A percentile compares a stretch with the other conserved stretches of the same genome.
Conservation (phyloP, 2,888 invertebrate genomes). For the Scaptomyza reducta region DNA sequence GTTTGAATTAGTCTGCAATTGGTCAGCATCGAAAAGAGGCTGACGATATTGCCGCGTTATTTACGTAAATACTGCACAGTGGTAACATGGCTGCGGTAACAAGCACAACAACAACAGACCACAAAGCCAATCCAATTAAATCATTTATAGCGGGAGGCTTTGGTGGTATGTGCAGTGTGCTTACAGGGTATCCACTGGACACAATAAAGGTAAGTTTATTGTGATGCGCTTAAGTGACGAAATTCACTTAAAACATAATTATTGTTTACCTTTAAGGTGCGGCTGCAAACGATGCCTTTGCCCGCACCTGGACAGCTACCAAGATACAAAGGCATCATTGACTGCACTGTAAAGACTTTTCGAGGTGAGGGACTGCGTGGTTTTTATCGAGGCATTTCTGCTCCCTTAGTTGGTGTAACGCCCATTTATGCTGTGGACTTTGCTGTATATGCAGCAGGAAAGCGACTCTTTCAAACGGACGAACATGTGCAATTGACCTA, state of each 20-base stretch:
- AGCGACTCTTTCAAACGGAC: slow-evolving; percentile 89
- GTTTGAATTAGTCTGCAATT: slow-evolving; percentile 7
- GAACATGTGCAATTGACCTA: slow-evolving; percentile 88
- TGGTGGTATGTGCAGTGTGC: slow-evolving; percentile 97
- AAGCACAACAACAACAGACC: slow-evolving; percentile 20
- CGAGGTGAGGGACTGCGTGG: slow-evolving; percentile 93
- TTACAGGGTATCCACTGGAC: slow-evolving; percentile 98
- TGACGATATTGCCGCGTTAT: slow-evolving; percentile 47
- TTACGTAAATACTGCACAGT: slow-evolving; percentile 54
- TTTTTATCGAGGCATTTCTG: slow-evolving; percentile 94
- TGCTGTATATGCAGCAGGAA: slow-evolving; percentile 97
- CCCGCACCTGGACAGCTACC: slow-evolving; percentile 91
- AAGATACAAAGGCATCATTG: slow-evolving; percentile 94
- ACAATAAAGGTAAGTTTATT: slow-evolving; percentile 91
- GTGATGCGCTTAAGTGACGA: not conserved
- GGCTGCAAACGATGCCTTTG: slow-evolving; percentile 97
- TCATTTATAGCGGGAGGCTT: slow-evolving; percentile 98
- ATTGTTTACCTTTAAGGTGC: slow-evolving; percentile 87
- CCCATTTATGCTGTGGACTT: slow-evolving; percentile 99
- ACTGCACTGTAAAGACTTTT: slow-evolving; percentile 96
- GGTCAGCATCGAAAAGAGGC: slow-evolving; percentile 13
- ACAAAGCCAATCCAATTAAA: slow-evolving; percentile 90
- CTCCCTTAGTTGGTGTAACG: slow-evolving; percentile 97
- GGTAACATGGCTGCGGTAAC: slow-evolving; percentile 16
- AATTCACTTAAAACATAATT: not conserved